These are phyloP conservation scores for Chaetops frenatus DNA, from an alignment of 2,113 vertebrate genomes.

Conservation along the genomic window DNA sequence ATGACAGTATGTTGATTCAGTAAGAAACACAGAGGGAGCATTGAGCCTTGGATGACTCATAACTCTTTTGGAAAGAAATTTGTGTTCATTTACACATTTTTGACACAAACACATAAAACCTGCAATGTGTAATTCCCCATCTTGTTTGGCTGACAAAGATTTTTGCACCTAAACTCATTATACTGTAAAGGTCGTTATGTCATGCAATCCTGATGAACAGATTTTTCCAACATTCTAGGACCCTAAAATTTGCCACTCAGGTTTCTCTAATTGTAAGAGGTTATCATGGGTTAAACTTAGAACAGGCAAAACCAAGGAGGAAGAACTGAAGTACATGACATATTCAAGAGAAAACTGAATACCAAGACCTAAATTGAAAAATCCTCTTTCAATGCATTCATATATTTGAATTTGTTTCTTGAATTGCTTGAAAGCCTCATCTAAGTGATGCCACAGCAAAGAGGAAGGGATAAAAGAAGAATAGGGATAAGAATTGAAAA, in stretches of 20 bases:
- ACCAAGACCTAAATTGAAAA: background rate
- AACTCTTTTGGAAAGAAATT: background rate
- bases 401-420: background rate
- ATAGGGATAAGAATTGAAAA: background rate
- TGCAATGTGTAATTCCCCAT: background rate
- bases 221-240: background rate
- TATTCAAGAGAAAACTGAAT: background rate
- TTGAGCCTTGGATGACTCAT: background rate
- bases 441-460: background rate
- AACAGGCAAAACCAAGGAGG: background rate
- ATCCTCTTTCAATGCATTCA: background rate
- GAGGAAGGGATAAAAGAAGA: background rate
- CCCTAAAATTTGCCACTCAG: background rate
- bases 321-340: background rate
- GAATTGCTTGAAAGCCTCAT: background rate
- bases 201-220: background rate
- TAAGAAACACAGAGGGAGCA: background rate
- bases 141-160: background rate
- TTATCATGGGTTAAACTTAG: background rate
- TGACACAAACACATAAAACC: background rate
- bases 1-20: background rate
- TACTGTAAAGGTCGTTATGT: background rate
- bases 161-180: background rate
- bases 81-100: background rate
- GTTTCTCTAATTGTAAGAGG: background rate